Evolutionary conservation across 2,797 vertebrate genomes (phyloP), one percentile per base, ranked within the genome.

Genomic region (Sebastes vulpes): DNA sequence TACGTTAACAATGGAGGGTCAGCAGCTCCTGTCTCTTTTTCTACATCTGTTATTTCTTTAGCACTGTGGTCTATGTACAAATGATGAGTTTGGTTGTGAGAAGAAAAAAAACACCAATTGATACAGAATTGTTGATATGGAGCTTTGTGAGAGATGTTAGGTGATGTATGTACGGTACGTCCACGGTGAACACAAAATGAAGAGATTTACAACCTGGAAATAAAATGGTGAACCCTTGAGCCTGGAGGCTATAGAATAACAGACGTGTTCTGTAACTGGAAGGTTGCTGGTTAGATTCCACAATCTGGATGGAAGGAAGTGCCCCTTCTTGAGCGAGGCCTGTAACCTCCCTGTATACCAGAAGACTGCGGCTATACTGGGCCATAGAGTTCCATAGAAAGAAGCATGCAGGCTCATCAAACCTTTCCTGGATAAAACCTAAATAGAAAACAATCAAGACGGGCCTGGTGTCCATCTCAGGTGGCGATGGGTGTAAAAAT

Each of bases 371-470:
- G 26, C 21, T 46, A 11, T 16, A 52, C 9, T 21, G 46, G 31
- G 3, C 4, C 35, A 38, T 38, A 12, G 28, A 31, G 29, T 56
- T 68, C 48, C 35, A 58, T 9, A 9, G 53, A 70, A 60, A 74
- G 61, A 81, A 58, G 9, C 75, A 84, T 86, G 81, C 76, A 50
- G 18, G 25, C 21, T 81, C 29, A 29, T 66, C 21, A 52, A 61
- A 65, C 25, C 52, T 4, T 35, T 59, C 35, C 48, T 59, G 46
- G 42, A 50, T 21, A 16, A 4, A 57, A 66, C 20, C 21, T 32
- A 52, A 64, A 53, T 16, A 46, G 10, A 53, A 67, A 65, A 38
- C n/a, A 5, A 56, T 56, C 16, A 26, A 10, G 3, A 60, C 10
- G 5, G 20, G 1, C 31, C 9, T 14, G 31, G 12, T 23, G 3